A percentile compares a stretch with the other conserved stretches of the same genome.
These are phyloP conservation scores for Pseudococcus longispinus DNA, from an alignment of 2,888 invertebrate species.

Conservation along the genomic window DNA sequence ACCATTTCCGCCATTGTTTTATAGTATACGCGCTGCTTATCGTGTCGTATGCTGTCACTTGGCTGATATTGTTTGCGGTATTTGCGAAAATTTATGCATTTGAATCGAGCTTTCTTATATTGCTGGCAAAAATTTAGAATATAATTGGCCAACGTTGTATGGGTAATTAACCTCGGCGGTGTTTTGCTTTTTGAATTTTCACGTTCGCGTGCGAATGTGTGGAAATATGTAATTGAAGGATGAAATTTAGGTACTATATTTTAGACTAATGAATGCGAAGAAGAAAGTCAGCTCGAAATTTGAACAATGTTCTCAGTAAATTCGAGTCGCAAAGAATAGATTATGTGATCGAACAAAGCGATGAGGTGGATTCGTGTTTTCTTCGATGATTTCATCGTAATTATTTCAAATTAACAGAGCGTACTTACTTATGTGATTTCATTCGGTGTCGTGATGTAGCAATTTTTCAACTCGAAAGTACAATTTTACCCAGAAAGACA, in stretches of 20 bases:
- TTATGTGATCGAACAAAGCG: too few species aligned
- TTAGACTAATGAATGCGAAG: too few species aligned
- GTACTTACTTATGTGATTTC: too few species aligned
- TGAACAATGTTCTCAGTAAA: too few species aligned
- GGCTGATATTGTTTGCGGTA: conserved; percentile 33
- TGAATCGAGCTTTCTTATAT: conserved; percentile 55
- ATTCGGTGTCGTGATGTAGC: too few species aligned
- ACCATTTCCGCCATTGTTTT: conserved; percentile 25
- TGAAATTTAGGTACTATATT: background rate
- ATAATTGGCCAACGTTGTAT: background rate
- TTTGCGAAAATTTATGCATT: conserved; percentile 28
- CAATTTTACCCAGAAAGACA: too few species aligned
- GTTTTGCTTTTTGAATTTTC: background rate
- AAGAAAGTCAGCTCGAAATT: too few species aligned
- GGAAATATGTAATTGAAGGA: background rate
- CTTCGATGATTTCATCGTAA: too few species aligned
- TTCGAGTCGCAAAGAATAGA: too few species aligned
- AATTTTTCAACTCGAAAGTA: too few species aligned
- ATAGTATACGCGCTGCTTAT: background rate
- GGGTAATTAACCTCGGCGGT: background rate
- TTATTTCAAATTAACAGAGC: too few species aligned
- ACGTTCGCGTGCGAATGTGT: background rate
- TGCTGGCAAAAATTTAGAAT: conserved; percentile 53
- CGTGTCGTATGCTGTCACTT: conserved; percentile 24
- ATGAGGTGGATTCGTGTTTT: too few species aligned